Evolutionary conservation across 2,113 vertebrate species (phyloP), one percentile per base, ranked within the genome.

Genomic region (Leucopsar rothschildi): DNA sequence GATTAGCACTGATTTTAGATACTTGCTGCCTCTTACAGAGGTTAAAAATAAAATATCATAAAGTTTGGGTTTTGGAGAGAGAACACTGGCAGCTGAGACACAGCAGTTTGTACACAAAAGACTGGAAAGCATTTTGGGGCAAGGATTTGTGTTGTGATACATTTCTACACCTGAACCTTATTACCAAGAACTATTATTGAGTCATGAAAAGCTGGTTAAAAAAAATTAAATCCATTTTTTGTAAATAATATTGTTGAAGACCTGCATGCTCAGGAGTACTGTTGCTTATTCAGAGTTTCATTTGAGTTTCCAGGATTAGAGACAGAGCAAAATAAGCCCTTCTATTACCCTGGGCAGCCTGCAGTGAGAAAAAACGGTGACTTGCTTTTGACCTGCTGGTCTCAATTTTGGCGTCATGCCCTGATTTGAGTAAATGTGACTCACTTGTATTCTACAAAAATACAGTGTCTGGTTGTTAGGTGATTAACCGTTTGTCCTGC

Each of bases 351-450:
- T 0, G 0, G 40, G 21, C 61, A 92, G 70, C 61, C 89, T 0
- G 3, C 55, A 8, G 2, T 0, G 1, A 78, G 76, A 66, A 0
- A 0, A 2, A 11, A 53, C 71, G 33, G 49, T 81, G 65, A 85
- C 61, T 94, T 83, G 63, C 59, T 80, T 87, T 82, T 80, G 63
- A 95, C 80, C 59, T 60, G 25, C 60, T 42, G 47, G 72, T 82
- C 78, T 86, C 2, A 0, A 63, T 60, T 94, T 69, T 85, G 78
- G 80, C 11, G 0, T 35, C 3, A 2, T 24, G 50, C 80, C 71
- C 31, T 55, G 35, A 40, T 83, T 68, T 63, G 63, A 68, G 55
- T 57, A 66, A 91, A 80, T 18, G 17, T 76, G 71, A 79, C 55
- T 90, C 84, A 50, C 45, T 47, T 37, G 21, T 47, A 40, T 64